Percentiles rank a stretch among this genome's conserved stretches.
phyloP scores from a whole-genome alignment of 2,888 invertebrate genomes.

The Tortricodes alternella region DNA sequence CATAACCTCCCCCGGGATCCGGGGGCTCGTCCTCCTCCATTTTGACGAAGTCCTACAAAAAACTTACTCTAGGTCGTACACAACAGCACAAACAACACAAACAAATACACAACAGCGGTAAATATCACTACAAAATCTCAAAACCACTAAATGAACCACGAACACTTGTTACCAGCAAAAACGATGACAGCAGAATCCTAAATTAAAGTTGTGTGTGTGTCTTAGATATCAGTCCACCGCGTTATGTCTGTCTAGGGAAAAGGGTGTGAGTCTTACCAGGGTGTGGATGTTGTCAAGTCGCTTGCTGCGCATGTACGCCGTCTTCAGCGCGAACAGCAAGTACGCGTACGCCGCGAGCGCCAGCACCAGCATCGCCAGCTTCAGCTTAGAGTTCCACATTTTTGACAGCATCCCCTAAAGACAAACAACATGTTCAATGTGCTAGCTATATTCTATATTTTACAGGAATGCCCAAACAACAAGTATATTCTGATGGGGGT shows the following conservation, averaged over 20 bases:
- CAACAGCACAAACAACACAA: neutral
- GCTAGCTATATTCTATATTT: too few relatives aligned
- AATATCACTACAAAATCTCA: too few relatives aligned
- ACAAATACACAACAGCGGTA: neutral
- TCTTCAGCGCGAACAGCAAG: constrained; percentile 41
- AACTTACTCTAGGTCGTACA: neutral
- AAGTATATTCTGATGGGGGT: too few relatives aligned
- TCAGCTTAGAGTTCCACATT: constrained; percentile 28
- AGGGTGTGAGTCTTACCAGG: constrained; percentile 42
- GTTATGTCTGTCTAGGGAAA: too few relatives aligned
- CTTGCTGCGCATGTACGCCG: constrained; percentile 43
- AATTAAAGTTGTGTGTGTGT: too few relatives aligned
- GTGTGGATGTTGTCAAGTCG: constrained; percentile 44
- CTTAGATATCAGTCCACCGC: too few relatives aligned
- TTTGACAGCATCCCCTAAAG: neutral
- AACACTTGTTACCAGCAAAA: too few relatives aligned
- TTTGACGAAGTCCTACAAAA: neutral
- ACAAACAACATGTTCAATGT: neutral
- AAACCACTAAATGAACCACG: too few relatives aligned
- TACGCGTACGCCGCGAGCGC: constrained; percentile 43
- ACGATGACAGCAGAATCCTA: too few relatives aligned
- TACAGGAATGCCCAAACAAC: too few relatives aligned
- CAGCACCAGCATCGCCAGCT: constrained; percentile 37
- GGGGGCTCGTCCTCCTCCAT: neutral
- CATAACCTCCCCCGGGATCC: neutral